Evolutionary conservation across 30 jellyfish, hydroid and myxozoan genomes (phyloP), one percentile per base, ranked within the genome.

Genomic region (Calvadosia cruxmelitensis): DNA sequence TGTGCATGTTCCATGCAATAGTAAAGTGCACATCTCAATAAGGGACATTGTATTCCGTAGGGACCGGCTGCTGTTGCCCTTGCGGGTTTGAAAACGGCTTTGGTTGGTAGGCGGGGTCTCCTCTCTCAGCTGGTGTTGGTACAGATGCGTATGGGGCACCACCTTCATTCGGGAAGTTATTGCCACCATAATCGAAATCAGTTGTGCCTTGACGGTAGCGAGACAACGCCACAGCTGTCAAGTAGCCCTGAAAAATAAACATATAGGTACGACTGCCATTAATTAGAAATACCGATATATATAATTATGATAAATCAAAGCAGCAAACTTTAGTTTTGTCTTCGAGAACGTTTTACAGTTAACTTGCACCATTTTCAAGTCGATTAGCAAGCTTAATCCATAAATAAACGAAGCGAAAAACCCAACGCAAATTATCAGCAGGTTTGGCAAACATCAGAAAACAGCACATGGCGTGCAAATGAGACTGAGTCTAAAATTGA

Each of bases 131-230:
- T 69, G 97, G 97, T 28, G 70, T 86, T 50, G 97, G 97, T 62
- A 87, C 80, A 26, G 97, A 87, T 29, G 97, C 97, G 67, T 87
- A 87, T 3, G 97, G 97, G n/a, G 97, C 75, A 34, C 72, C 93
- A 26, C 75, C 62, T 35, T 77, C 66, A n/a, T 85, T 85, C 25
- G 42, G 68, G 0, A 63, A 75, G 1, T 69, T 73, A n/a, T 52
- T 68, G 1, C 26, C 30, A n/a, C 77, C 80, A 63, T 75, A 71
- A 13, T 86, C 92, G 63, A 69, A 77, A 13, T 75, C 92, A 3
- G 84, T 23, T 24, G 93, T 61, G 27, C 97, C 97, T 72, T 68
- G 89, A 27, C 89, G 70, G 85, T 69, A 77, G 25, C 93, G 68
- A 34, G 31, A 35, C 23, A 72, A 70, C 3, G 94, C 84, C 97